Base-by-base conservation (phyloP, 2,797 vertebrate genomes). In the Echiichthys vipera region DNA sequence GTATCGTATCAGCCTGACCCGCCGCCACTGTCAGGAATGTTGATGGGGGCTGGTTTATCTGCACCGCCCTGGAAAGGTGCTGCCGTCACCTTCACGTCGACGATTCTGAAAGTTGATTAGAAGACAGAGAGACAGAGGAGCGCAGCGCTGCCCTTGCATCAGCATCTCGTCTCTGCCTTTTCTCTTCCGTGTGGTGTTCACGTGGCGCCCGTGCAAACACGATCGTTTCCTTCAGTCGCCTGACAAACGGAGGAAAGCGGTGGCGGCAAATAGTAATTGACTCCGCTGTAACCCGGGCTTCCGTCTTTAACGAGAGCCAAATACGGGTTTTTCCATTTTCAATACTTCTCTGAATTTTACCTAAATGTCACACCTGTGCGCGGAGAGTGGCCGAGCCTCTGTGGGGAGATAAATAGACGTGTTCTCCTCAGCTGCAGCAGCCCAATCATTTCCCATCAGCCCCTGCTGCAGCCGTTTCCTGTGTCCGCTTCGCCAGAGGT, bases 21-120 rank as follows among this genome's bases (percentile, higher is more conserved):
- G 83, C 78, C 39, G 84, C 76, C 74, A 20, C 85, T 86, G 90
- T 89, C 84, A 80, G 74, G 86, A 88, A 90, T 86, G 83, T 88
- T 90, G 86, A 91, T 88, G 84, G 83, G 46, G 67, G 75, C 79
- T 18, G 76, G 72, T 89, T 90, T 91, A 86, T 91, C 85, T 83
- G 83, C 71, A 39, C 65, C 74, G 10, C 71, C 36, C 69, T 71
- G 74, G 75, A 77, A 30, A 78, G 82, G 75, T 71, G 84, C 63
- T 64, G 10, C 72, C 80, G 0, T 87, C 75, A 88, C 91, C 87
- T 91, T 92, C 89, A 78, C 81, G 34, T 61, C 40, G 73, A 84
- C 15, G 72, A 85, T 84, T 67, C n/a, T 78, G 64, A 86, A 85
- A 87, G 90, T 86, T 89, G 89, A 91, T 92, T 90, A 89, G 78